phyloP scores from a whole-genome alignment of 2,888 invertebrate genomes.

The Acanthosoma haemorrhoidale region DNA sequence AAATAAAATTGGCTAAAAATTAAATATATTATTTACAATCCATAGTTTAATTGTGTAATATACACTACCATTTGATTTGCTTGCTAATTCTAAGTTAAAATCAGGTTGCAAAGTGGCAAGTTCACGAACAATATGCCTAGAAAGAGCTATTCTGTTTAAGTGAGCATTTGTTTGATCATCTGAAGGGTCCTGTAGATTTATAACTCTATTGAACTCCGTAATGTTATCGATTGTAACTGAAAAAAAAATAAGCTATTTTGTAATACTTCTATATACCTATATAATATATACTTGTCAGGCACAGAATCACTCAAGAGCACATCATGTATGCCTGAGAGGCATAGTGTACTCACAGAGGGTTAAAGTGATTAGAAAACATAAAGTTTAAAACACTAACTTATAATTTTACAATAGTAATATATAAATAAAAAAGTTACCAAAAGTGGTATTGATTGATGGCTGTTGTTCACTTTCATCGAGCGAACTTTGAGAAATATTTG shows the following conservation, averaged over 20 bases:
- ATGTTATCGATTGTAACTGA: neutral
- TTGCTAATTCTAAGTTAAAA: neutral
- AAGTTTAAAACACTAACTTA: no score
- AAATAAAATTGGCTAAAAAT: constrained; percentile 5
- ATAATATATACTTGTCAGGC: no score
- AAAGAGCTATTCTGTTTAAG: neutral
- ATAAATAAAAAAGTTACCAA: no score
- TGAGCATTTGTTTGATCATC: neutral
- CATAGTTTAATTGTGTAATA: constrained; percentile 23
- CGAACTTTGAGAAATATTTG: neutral
- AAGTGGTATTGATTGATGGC: neutral
- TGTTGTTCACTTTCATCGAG: neutral
- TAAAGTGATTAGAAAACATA: no score
- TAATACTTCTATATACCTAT: no score
- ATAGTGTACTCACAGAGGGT: no score
- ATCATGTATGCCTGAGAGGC: no score
- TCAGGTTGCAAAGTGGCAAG: neutral
- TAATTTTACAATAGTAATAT: no score
- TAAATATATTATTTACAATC: constrained; percentile 29
- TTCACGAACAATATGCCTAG: neutral
- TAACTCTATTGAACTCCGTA: neutral
- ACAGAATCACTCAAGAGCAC: no score
- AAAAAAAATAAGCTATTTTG: neutral
- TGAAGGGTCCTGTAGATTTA: neutral
- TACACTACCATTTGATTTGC: constrained; percentile 6